Conservation (phyloP, 2,797 vertebrate genomes). For the Acanthurus lineatus region DNA sequence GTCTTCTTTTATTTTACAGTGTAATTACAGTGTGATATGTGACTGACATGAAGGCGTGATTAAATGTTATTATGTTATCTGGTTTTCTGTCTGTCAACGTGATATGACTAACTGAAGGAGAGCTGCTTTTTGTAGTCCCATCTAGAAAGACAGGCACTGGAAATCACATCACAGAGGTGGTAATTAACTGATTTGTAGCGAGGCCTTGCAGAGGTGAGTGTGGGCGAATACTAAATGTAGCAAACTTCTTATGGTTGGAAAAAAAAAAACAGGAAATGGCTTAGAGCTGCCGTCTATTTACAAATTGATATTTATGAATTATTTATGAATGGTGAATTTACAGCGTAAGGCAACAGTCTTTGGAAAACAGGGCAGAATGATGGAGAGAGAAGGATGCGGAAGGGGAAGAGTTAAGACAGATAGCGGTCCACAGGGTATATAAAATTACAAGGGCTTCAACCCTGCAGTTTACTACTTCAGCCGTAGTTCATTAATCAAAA, state of each 20-base stretch:
- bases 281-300: constrained; percentile 47
- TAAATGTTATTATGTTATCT: constrained; percentile 61
- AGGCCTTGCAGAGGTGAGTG: constrained; percentile 47
- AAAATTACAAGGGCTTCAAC: constrained; percentile 55
- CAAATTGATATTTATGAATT: constrained; percentile 56
- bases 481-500: constrained; percentile 67
- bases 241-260: constrained; percentile 44
- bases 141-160: constrained; percentile 39
- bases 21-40: constrained; percentile 50
- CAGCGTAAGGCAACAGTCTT: constrained; percentile 27
- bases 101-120: constrained; percentile 38
- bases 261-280: constrained; percentile 39
- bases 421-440: constrained; percentile 45
- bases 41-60: constrained; percentile 46
- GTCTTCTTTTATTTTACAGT: constrained; percentile 42
- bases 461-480: constrained; percentile 43
- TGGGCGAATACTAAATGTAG: constrained; percentile 33
- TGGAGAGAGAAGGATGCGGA: constrained; percentile 10
- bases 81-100: constrained; percentile 39
- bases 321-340: constrained; percentile 54
- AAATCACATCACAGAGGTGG: constrained; percentile 44
- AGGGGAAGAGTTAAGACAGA: constrained; percentile 37
- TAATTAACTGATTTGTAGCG: constrained; percentile 55
- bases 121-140: constrained; percentile 22
- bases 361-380: constrained; percentile 17